Percentiles rank a stretch among this genome's conserved stretches.
These are phyloP conservation scores for human DNA, from an alignment of 2,113 vertebrate species.

Conservation along the genomic window DNA sequence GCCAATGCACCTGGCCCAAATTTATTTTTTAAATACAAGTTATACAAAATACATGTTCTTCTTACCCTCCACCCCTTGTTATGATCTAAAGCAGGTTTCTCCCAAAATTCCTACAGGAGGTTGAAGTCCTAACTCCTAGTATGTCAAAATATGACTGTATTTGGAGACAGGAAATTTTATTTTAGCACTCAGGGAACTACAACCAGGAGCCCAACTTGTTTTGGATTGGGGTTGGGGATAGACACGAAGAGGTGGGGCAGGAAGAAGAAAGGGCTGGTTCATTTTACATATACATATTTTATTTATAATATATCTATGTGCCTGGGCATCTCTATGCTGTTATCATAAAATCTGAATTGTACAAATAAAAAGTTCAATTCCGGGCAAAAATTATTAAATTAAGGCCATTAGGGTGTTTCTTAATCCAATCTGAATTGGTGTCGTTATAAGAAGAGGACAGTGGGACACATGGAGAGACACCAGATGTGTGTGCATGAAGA, in stretches of 20 bases:
- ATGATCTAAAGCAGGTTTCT: neutral
- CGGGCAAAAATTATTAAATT: neutral
- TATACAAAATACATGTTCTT: neutral
- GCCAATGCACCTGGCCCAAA: too few relatives aligned
- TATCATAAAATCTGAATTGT: neutral
- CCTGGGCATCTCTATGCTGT: neutral
- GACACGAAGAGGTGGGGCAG: neutral
- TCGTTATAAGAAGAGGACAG: neutral
- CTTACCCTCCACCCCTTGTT: neutral
- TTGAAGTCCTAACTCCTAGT: neutral
- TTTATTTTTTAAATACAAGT: neutral
- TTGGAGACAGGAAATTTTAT: neutral
- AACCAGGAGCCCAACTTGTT: neutral
- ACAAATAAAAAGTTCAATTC: neutral
- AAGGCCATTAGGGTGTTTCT: neutral
- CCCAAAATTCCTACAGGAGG: neutral
- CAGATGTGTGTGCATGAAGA: rapidly evolving
- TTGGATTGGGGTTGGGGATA: neutral
- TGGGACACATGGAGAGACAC: neutral
- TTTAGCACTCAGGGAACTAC: neutral
- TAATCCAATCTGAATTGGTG: neutral
- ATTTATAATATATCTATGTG: neutral
- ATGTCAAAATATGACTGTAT: neutral
- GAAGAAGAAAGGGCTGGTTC: neutral
- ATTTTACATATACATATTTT: neutral